A percentile compares a stretch with the other conserved stretches of the same genome.
These are phyloP conservation scores for Cephus pulcher DNA, from an alignment of 2,888 invertebrate genomes.

Conservation along the genomic window DNA sequence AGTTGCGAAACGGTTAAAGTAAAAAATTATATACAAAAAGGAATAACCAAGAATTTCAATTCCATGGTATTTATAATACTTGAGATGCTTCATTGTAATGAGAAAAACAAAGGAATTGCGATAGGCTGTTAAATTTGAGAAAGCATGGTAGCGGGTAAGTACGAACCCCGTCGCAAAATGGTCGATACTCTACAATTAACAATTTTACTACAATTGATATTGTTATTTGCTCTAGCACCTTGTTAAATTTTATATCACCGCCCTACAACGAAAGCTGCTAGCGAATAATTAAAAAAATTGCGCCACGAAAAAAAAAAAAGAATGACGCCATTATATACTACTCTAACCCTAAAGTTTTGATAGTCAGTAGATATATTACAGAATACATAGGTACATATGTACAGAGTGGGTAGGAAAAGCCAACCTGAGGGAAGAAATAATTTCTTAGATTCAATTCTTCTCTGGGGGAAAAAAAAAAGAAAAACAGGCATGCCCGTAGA, in stretches of 20 bases:
- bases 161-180: background rate
- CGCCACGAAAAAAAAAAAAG: background rate
- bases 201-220: background rate
- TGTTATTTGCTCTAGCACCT: background rate
- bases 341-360: background rate
- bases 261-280: too few species aligned
- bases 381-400: constrained; percentile 35
- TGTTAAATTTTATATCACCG: background rate
- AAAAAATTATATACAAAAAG: background rate
- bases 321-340: background rate
- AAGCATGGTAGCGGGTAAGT: background rate
- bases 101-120: background rate
- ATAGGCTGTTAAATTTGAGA: background rate
- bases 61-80: background rate
- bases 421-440: constrained; percentile 1
- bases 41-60: background rate
- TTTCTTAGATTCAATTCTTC: background rate
- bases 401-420: constrained; percentile 26
- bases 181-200: background rate
- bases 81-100: background rate
- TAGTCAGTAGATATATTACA: constrained; percentile 16
- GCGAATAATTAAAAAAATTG: background rate
- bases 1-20: background rate
- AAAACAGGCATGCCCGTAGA: background rate
- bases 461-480: background rate